Conservation (phyloP, 1,140 invertebrate genomes). For the Plectus sambesii region DNA sequence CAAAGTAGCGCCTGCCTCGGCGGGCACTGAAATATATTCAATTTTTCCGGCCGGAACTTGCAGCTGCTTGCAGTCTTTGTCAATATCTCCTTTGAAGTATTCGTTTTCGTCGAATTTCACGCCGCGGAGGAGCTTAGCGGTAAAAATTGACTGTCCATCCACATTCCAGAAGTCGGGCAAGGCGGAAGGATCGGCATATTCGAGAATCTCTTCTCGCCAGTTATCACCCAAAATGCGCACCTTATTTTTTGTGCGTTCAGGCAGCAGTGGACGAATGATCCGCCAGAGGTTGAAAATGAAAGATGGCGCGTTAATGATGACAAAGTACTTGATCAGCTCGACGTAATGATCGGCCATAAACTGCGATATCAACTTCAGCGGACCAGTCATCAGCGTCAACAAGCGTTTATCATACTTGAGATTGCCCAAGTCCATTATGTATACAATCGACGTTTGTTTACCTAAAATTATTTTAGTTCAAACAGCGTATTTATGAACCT, state of each 20-base stretch:
- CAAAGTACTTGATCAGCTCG: constrained; percentile 37
- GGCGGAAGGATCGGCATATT: constrained; percentile 29
- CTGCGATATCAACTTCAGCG: constrained; percentile 37
- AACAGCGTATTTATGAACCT: too few species aligned
- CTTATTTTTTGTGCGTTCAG: constrained; percentile 39
- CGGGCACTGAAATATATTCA: constrained; percentile 24
- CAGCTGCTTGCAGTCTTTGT: constrained; percentile 15
- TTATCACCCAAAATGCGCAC: constrained; percentile 39
- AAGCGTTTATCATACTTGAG: constrained; percentile 34
- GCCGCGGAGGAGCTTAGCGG: constrained; percentile 29
- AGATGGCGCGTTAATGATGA: constrained; percentile 37
- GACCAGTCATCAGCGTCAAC: constrained; percentile 32
- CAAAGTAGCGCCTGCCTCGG: constrained; percentile 16
- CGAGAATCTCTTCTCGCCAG: constrained; percentile 36
- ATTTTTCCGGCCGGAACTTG: constrained; percentile 32
- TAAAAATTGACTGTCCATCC: constrained; percentile 12
- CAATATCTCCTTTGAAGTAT: constrained; percentile 31
- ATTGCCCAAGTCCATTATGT: constrained; percentile 43
- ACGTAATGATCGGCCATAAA: constrained; percentile 44
- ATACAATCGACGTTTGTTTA: constrained; percentile 35
- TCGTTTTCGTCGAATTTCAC: constrained; percentile 22
- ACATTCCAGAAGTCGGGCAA: constrained; percentile 42
- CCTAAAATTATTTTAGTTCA: constrained; percentile 29
- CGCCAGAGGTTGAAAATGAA: constrained; percentile 34
- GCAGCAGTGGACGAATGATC: constrained; percentile 38